Evolutionary conservation across 2,113 vertebrate genomes (phyloP), one percentile per base, ranked within the genome.

Genomic region (Monopterus albus): DNA sequence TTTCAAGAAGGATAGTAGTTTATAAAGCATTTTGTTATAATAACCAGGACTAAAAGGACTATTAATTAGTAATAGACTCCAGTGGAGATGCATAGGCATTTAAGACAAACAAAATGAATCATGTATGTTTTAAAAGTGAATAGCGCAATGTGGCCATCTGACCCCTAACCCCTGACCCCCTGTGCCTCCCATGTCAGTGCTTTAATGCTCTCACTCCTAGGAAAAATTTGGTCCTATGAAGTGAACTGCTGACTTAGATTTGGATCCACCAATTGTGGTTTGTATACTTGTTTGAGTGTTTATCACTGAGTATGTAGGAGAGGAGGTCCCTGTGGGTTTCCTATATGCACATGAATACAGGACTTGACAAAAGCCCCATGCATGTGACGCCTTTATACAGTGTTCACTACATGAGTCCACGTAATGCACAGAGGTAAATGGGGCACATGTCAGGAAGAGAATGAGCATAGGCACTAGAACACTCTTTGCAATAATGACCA

Each of bases 291-390:
- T 66, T 58, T 47, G 38, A 75, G 20, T 38, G 67, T 84, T 77
- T n/a, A 67, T 63, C 69, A 50, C 20, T 18, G 50, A 61, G 72
- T 15, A 3, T n/a, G 58, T 49, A 52, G 49, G 53, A 50, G 74
- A 8, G 47, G 63, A 60, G 49, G 62, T 63, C 42, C 12, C 35
- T 39, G 58, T 18, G 33, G 73, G 18, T 38, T 26, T n/a, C 46
- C 49, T 31, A 14, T 57, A 21, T 52, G 65, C 76, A 75, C 66
- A 78, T 84, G 83, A 87, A 86, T 82, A 64, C 58, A 60, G 64
- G 50, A 58, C 52, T 42, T 21, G 52, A 86, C 85, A 88, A 83
- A 85, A 62, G 78, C 62, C 51, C 29, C 21, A 49, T 45, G 51
- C 42, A 72, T 8, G 25, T 64, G 62, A 69, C 68, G 74, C 53